Evolutionary conservation across 1,140 invertebrate species (phyloP).

Genomic region (Trigoniulus corallinus): DNA sequence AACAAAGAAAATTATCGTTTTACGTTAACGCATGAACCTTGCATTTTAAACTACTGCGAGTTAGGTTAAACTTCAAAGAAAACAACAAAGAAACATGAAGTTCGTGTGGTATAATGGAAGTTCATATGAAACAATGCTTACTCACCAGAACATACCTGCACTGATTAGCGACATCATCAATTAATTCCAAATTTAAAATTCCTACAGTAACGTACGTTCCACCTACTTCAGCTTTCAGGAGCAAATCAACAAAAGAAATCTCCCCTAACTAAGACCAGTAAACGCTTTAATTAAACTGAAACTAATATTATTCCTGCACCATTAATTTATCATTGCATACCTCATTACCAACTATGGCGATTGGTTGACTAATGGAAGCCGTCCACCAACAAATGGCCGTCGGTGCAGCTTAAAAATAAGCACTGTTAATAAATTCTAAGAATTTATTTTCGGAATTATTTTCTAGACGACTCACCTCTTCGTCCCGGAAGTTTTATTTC

Average conservation of each 20-base stretch:
- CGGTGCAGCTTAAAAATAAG: constrained; percentile 19
- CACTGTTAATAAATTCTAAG: neutral
- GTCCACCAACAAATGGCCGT: constrained; percentile 50
- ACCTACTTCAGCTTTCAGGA: constrained; percentile 43
- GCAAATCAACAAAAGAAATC: constrained; percentile 49
- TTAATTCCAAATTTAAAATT: constrained; percentile 40
- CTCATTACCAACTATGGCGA: constrained; percentile 52
- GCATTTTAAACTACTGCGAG: too few relatives aligned
- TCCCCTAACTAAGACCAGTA: constrained; percentile 36
- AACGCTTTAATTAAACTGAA: constrained; percentile 2
- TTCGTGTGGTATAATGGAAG: neutral
- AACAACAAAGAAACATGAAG: constrained; percentile 10
- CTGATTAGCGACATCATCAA: constrained; percentile 47
- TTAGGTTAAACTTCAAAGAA: constrained; percentile 1
- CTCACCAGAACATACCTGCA: constrained; percentile 45
- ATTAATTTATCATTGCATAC: constrained; percentile 14
- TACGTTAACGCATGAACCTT: too few relatives aligned
- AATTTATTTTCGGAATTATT: neutral
- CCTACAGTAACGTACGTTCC: constrained; percentile 40
- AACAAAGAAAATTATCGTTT: too few relatives aligned
- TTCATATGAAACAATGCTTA: constrained; percentile 8
- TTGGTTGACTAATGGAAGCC: constrained; percentile 39
- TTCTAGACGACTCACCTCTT: constrained; percentile 9
- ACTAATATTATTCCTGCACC: neutral
- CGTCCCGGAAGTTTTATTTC: constrained; percentile 19